Base-by-base conservation (phyloP, 2,888 invertebrate genomes). In the Prosapia bicincta region DNA sequence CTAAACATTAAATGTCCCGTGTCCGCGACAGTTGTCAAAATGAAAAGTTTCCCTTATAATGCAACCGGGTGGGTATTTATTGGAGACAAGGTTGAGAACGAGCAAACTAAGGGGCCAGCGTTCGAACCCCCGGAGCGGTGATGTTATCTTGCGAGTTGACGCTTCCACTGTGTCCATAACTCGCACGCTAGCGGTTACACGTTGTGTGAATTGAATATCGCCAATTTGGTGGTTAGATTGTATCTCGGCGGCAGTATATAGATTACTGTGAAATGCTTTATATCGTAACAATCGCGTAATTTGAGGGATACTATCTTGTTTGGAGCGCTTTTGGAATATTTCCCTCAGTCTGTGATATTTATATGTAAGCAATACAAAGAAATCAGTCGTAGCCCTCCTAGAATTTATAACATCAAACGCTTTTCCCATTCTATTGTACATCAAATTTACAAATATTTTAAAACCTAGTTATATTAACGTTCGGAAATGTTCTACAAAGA, bases 1-100 rank as follows among this genome's bases (percentile, higher is more conserved):
- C 54, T 54, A 54, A 54, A 54, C 54, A 54, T 54, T 54, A 54
- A 54, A 54, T 54, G 54, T 54, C 54, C 54, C 54, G 54, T 54
- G 54, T 54, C 54, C 54, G 54, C 54, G 20, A 54, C 54, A 54
- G 54, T 54, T 54, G 54, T 54, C 54, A 54, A 54, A 54, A 54
- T 54, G 54, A 54, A 54, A 54, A 54, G 54, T 54, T 54, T 20
- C 54, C 54, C 54, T 54, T 54, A 54, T 54, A 54, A 10, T 20
- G 54, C 54, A 54, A 54, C 54, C 54, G 54, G 54, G 54, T 54
- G 54, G 54, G 54, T 54, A 54, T 54, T 54, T 54, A 54, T 54
- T 54, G 54, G 20, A 54, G 54, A 54, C 54, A 54, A 54, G 54
- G 54, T 54, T 20, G 54, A 54, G 20, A 54, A 54, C 54, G 54